These are phyloP conservation scores for Tyto alba DNA, from an alignment of 2,113 vertebrate genomes.

Conservation along the genomic window DNA sequence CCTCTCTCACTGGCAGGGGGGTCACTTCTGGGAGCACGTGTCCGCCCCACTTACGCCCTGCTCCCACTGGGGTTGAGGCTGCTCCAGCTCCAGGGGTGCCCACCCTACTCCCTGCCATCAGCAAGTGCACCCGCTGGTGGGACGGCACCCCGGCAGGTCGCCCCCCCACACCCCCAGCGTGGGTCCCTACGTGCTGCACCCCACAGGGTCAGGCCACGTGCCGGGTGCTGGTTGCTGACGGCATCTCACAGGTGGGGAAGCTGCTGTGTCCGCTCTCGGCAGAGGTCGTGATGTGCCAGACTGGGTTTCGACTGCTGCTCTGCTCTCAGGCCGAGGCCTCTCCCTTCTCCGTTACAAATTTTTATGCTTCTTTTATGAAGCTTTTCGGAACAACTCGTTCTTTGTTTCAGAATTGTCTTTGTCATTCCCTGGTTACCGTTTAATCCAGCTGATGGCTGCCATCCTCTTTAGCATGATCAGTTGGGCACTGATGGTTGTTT, in stretches of 20 bases:
- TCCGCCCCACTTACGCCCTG: accelerated
- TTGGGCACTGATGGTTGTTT: not conserved
- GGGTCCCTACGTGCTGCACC: not conserved
- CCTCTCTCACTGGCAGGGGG: not conserved
- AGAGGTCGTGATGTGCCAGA: not conserved
- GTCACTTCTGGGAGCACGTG: not conserved
- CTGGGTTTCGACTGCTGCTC: not conserved
- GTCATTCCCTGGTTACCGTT: not conserved
- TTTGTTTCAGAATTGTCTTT: not conserved
- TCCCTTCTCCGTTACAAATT: not conserved
- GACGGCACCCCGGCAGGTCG: not conserved
- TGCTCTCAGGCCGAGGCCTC: not conserved
- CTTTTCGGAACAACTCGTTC: not conserved
- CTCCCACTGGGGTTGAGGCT: not conserved
- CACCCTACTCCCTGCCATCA: not conserved
- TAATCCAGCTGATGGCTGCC: not conserved
- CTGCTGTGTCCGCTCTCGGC: not conserved
- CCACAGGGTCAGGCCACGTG: accelerated
- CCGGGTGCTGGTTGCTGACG: accelerated
- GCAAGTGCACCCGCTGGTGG: not conserved
- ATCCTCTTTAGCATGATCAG: not conserved
- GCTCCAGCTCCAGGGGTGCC: not conserved
- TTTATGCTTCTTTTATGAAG: not conserved
- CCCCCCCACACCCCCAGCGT: not conserved
- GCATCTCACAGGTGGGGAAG: not conserved